Conservation (phyloP, 2,797 vertebrate genomes). For the Agapornis canus region DNA sequence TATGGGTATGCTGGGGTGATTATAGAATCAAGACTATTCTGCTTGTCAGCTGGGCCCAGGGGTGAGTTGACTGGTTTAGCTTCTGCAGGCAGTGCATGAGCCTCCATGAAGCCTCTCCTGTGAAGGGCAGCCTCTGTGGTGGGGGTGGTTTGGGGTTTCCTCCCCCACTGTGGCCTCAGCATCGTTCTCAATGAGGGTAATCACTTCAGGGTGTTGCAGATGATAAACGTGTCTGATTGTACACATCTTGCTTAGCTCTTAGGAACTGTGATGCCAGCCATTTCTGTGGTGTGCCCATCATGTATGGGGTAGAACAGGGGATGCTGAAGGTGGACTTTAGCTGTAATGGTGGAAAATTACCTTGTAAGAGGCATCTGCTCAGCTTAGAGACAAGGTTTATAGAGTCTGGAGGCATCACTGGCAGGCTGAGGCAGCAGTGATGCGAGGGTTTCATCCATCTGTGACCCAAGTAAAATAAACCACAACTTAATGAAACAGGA, state of each 20-base stretch:
- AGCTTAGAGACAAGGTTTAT: rapidly evolving
- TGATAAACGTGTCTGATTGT: not conserved
- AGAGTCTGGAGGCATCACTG: not conserved
- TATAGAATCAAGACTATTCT: not conserved
- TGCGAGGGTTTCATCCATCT: rapidly evolving
- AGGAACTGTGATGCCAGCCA: not conserved
- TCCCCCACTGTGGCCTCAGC: not conserved
- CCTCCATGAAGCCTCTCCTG: not conserved
- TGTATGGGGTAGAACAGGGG: not conserved
- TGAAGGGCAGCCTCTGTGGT: not conserved
- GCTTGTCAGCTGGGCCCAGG: not conserved
- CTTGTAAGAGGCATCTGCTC: not conserved
- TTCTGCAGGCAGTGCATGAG: not conserved
- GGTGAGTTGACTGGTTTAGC: not conserved
- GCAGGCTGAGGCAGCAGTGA: not conserved
- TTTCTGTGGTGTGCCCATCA: rapidly evolving
- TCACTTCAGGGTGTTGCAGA: not conserved
- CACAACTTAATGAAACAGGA: not conserved
- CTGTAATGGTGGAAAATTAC: not conserved
- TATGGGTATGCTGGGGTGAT: rapidly evolving
- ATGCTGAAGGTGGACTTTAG: rapidly evolving
- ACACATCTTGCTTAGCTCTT: not conserved
- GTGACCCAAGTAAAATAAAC: not conserved
- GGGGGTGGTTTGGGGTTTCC: not conserved
- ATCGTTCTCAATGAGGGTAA: not conserved